phyloP scores from a whole-genome alignment of 2,797 vertebrate genomes.

The Catostomus latipinnis region DNA sequence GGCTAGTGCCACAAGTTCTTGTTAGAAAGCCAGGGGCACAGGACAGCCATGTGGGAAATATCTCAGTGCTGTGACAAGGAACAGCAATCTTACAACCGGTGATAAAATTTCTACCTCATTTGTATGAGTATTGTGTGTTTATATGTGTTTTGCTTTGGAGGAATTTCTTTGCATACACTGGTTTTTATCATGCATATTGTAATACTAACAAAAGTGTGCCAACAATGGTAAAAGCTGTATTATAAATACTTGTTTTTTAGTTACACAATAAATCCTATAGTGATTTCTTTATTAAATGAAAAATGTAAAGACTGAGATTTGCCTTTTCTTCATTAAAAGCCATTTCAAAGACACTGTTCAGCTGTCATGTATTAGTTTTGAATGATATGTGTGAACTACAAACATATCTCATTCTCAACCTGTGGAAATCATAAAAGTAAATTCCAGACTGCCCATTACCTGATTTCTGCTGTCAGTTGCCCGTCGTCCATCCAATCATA shows the following conservation, averaged over 20 bases:
- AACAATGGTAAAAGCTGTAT: not conserved
- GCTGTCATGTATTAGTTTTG: not conserved
- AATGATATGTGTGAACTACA: not conserved
- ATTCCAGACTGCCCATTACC: not conserved
- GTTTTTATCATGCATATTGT: not conserved
- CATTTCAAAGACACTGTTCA: not conserved
- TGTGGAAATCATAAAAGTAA: not conserved
- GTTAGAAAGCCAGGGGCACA: conserved; percentile 20
- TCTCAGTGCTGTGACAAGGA: conserved; percentile 50
- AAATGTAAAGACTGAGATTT: not conserved
- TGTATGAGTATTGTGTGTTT: not conserved
- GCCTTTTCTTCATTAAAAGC: not conserved
- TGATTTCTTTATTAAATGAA: not conserved
- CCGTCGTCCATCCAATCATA: conserved; percentile 3
- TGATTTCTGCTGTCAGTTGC: not conserved
- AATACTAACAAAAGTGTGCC: not conserved
- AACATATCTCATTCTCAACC: not conserved
- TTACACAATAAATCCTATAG: not conserved
- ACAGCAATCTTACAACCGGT: conserved; percentile 37
- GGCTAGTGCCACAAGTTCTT: conserved; percentile 36
- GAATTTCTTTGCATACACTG: conserved; percentile 1
- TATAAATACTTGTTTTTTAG: not conserved
- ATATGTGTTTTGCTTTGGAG: conserved; percentile 1
- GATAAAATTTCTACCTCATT: conserved; percentile 40
- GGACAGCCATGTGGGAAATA: conserved; percentile 55